These are phyloP conservation scores for Halictus ligatus DNA, from an alignment of 2,888 invertebrate species.

Conservation along the genomic window DNA sequence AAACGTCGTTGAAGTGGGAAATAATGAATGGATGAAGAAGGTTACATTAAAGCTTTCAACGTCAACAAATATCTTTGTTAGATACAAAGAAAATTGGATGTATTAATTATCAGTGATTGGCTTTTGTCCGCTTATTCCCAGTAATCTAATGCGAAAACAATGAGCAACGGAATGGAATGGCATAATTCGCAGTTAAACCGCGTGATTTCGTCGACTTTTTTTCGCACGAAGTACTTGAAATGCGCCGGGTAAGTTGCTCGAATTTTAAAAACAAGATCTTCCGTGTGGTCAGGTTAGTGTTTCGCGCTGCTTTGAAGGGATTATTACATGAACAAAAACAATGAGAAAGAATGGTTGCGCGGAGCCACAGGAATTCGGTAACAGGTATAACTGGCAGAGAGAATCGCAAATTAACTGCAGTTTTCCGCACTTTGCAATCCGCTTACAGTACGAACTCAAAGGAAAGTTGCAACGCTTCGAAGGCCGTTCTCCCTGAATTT, in stretches of 20 bases:
- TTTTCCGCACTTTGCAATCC: conserved; percentile 27
- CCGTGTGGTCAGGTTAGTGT: background rate
- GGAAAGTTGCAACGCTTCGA: conserved; percentile 1
- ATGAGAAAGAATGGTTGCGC: background rate
- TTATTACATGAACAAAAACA: background rate
- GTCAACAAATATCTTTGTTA: too few relatives aligned
- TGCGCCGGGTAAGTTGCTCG: background rate
- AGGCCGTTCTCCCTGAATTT: background rate
- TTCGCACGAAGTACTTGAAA: too few relatives aligned
- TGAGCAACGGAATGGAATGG: too few relatives aligned
- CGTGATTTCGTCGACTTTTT: too few relatives aligned
- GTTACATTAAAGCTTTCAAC: too few relatives aligned
- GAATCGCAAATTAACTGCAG: conserved; percentile 20
- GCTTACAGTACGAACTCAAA: conserved; percentile 24
- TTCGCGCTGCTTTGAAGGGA: background rate
- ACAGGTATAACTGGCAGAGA: background rate
- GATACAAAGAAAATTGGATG: too few relatives aligned
- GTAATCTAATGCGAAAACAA: too few relatives aligned
- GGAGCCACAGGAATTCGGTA: background rate
- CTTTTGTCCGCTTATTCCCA: too few relatives aligned
- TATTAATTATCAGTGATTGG: too few relatives aligned
- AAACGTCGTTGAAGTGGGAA: too few relatives aligned
- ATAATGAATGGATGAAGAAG: too few relatives aligned
- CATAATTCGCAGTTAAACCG: too few relatives aligned
- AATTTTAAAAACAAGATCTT: background rate